These are phyloP conservation scores for Pollenia amentaria DNA, from an alignment of 2,888 invertebrate genomes.

Conservation along the genomic window DNA sequence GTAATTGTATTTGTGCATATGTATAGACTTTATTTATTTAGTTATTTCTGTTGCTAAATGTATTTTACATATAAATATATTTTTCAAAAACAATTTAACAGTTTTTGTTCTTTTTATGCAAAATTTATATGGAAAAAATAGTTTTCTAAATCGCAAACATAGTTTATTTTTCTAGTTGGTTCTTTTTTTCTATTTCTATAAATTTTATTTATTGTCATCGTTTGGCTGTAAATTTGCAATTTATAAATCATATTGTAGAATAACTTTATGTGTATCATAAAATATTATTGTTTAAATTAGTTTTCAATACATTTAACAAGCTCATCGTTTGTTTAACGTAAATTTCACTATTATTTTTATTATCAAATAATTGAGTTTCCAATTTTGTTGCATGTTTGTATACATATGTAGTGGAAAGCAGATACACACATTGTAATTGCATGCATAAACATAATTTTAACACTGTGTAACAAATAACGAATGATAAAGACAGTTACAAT, in stretches of 20 bases:
- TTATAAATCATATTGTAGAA: constrained; percentile 59
- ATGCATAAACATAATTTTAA: neutral
- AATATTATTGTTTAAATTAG: constrained; percentile 67
- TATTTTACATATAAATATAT: constrained; percentile 23
- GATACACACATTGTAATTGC: too few species aligned
- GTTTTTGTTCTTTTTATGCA: constrained; percentile 5
- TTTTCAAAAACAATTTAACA: constrained; percentile 33
- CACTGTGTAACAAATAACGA: too few species aligned
- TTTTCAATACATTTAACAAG: constrained; percentile 71
- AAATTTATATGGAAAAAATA: constrained; percentile 50
- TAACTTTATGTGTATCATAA: constrained; percentile 53
- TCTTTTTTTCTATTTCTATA: constrained; percentile 23
- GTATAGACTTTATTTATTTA: constrained; percentile 39
- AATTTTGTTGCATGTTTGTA: constrained; percentile 30
- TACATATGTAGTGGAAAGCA: too few species aligned
- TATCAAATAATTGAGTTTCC: constrained; percentile 67
- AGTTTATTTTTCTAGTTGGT: constrained; percentile 18
- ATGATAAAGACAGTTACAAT: too few species aligned
- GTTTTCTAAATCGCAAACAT: constrained; percentile 19
- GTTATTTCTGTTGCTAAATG: constrained; percentile 52
- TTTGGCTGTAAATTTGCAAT: constrained; percentile 61
- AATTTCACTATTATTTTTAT: constrained; percentile 55
- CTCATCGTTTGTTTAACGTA: constrained; percentile 59
- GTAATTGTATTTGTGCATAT: constrained; percentile 23
- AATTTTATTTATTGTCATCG: constrained; percentile 61